A percentile compares a stretch with the other conserved stretches of the same genome.
Conservation (phyloP, 2,797 vertebrate species). For the Hapalemur alaotrensis region DNA sequence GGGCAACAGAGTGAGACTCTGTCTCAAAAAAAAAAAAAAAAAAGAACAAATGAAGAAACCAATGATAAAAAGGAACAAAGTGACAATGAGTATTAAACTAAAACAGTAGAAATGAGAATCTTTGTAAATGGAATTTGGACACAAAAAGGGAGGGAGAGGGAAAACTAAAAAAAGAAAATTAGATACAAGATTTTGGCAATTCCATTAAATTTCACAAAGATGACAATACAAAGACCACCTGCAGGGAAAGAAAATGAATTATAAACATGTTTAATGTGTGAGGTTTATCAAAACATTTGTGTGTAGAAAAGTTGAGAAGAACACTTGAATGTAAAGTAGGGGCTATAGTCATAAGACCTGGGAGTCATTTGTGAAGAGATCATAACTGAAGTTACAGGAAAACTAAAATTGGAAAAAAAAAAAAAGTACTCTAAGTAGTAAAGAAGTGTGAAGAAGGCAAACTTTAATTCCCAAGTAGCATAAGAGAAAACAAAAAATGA, state of each 20-base stretch:
- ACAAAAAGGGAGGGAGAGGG: neutral
- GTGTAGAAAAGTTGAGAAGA: neutral
- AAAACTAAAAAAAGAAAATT: neutral
- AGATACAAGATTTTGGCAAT: neutral
- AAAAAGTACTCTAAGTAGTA: neutral
- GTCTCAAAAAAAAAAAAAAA: too few species aligned
- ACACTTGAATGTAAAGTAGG: neutral
- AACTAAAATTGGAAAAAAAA: neutral
- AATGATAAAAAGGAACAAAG: neutral
- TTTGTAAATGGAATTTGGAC: neutral
- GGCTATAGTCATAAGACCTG: neutral
- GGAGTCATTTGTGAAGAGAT: neutral
- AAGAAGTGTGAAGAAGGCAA: neutral
- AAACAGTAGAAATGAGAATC: neutral
- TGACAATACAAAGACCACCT: neutral
- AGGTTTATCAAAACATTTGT: neutral
- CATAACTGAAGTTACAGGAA: neutral
- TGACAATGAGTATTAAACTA: neutral
- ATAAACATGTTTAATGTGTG: neutral
- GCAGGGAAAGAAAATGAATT: neutral
- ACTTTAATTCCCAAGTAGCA: neutral
- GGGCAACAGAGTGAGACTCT: too few species aligned
- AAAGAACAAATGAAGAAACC: neutral
- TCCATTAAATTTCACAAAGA: neutral
- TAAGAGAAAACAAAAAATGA: neutral